Base-by-base conservation (phyloP, 2,113 vertebrate species). In the Ahaetulla prasina region DNA sequence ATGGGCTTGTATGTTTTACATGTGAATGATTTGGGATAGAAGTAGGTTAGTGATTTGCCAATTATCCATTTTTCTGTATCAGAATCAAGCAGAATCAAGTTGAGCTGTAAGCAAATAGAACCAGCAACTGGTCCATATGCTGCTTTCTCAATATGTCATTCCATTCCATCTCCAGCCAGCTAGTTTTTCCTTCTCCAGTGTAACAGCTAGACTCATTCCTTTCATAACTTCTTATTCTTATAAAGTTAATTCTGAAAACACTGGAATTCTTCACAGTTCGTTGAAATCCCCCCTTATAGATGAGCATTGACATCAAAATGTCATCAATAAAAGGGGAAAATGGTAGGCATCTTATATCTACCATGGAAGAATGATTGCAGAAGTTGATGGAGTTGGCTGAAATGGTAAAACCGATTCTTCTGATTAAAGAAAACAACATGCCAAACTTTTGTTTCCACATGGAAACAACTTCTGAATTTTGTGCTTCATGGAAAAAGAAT, bases 1-100 rank as follows among this genome's bases (percentile, higher is more conserved):
- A 94, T 23, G 35, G 8, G 89, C 93, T 96, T 87, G 93, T 90
- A 68, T 91, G 43, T 91, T 91, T 95, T 95, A 93, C 88, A 90
- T 95, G 57, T 91, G 93, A 96, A 92, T 39, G 8, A 23, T 92
- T 94, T 60, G 27, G 0, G 12, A 49, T 93, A 60, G 60, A 96
- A 95, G 80, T 94, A 90, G 92, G 88, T 94, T 86, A 93, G 0
- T 60, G 84, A 18, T 90, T 93, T 96, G 89, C 84, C 92, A 39
- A 27, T 52, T 95, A 1, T 92, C 39, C 87, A 92, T 92, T 94
- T 90, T 30, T 92, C n/a, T 3, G 35, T 92, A 89, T 85, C 87
- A 8, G 68, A 92, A 43, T 0, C 0, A 0, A 87, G 85, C 85
- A 92, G 92, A 20, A 47, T 54, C 52, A 23, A 23, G 22, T 39